phyloP scores from a whole-genome alignment of 2,797 vertebrate genomes.

The Carduelis carduelis region DNA sequence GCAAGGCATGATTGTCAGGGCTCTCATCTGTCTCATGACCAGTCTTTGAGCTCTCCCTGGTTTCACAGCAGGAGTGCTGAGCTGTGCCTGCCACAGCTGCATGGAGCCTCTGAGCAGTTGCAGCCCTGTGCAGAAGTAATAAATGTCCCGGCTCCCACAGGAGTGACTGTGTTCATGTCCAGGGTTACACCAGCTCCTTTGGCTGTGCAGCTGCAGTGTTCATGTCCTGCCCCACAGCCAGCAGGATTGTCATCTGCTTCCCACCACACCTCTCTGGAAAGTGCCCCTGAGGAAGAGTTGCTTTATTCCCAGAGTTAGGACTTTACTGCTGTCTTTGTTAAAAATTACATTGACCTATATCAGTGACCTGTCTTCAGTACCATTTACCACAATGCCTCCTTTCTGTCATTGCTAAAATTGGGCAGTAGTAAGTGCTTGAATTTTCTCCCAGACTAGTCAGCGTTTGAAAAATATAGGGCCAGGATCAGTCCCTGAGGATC shows the following conservation, averaged over 20 bases:
- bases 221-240: fast-evolving
- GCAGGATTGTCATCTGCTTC: background rate
- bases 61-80: background rate
- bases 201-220: background rate
- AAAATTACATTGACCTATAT: background rate
- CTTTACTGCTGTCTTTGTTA: background rate
- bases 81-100: background rate
- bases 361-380: background rate
- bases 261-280: background rate
- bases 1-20: background rate
- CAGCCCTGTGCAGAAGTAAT: background rate
- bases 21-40: background rate
- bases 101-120: background rate
- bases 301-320: background rate
- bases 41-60: background rate
- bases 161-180: fast-evolving
- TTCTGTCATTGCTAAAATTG: background rate
- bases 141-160: background rate
- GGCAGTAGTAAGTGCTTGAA: background rate
- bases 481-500: background rate
- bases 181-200: background rate
- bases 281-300: background rate
- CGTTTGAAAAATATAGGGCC: background rate
- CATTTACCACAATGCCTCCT: background rate
- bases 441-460: background rate